Conservation (phyloP, 2,888 invertebrate genomes). For the Drosophila niveifrons region DNA sequence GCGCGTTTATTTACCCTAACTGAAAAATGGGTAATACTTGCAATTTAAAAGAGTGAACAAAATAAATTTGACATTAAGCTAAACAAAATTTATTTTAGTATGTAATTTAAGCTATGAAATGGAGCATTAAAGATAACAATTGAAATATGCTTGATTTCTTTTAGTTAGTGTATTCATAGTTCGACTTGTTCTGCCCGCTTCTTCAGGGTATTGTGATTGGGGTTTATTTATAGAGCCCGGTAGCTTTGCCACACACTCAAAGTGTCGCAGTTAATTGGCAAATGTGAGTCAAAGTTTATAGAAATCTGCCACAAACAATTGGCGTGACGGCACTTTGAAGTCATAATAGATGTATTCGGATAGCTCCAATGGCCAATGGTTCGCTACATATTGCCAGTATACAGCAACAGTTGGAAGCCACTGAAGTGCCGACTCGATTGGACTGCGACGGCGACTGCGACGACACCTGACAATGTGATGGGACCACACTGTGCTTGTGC, state of each 20-base stretch:
- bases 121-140: no score
- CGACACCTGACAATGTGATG: constrained; percentile 63
- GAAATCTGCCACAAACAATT: constrained; percentile 80
- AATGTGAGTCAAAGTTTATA: constrained; percentile 81
- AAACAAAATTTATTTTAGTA: background rate
- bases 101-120: background rate
- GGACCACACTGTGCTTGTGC: constrained; percentile 58
- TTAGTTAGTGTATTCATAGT: constrained; percentile 38
- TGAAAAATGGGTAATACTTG: background rate
- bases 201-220: constrained; percentile 55
- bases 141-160: background rate
- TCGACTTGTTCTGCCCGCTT: constrained; percentile 23
- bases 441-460: constrained; percentile 2
- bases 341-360: constrained; percentile 75
- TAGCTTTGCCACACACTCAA: constrained; percentile 77
- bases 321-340: constrained; percentile 81
- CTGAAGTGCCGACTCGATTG: constrained; percentile 68
- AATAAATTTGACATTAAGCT: background rate
- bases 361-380: constrained; percentile 2
- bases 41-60: background rate
- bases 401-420: constrained; percentile 27
- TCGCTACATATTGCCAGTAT: background rate
- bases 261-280: constrained; percentile 81
- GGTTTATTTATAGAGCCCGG: constrained; percentile 78
- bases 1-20: constrained; percentile 53